phyloP scores from a whole-genome alignment of 2,113 vertebrate species.

The Turdus rufiventris region DNA sequence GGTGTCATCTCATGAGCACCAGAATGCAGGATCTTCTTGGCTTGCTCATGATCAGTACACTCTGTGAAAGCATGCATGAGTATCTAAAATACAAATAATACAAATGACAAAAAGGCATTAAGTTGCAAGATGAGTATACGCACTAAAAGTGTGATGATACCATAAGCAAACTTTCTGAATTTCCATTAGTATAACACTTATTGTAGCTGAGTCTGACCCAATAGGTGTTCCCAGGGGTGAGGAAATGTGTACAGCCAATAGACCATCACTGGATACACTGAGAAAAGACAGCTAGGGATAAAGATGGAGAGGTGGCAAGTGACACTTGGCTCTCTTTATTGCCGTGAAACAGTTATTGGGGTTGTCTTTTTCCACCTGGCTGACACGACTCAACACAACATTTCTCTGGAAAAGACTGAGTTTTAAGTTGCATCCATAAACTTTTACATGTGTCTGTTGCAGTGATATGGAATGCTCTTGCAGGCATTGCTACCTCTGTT shows the following conservation, averaged over 20 bases:
- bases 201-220: neutral
- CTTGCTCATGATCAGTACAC: neutral
- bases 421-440: neutral
- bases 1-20: neutral
- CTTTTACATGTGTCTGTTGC: rapidly evolving
- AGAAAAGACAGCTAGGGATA: neutral
- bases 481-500: neutral
- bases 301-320: neutral
- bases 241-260: neutral
- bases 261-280: too few relatives aligned
- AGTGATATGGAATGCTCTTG: neutral
- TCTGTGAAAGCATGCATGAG: neutral
- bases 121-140: rapidly evolving
- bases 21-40: neutral
- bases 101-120: neutral
- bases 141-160: too few relatives aligned
- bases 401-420: neutral
- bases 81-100: neutral
- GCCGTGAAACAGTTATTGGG: neutral
- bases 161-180: neutral
- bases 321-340: neutral
- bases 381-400: neutral
- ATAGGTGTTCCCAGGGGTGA: rapidly evolving
- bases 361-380: neutral
- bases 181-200: neutral